A percentile compares a stretch with the other conserved stretches of the same genome.
These are phyloP conservation scores for Drosophila austrosaltans DNA, from an alignment of 2,888 invertebrate genomes.

Conservation along the genomic window DNA sequence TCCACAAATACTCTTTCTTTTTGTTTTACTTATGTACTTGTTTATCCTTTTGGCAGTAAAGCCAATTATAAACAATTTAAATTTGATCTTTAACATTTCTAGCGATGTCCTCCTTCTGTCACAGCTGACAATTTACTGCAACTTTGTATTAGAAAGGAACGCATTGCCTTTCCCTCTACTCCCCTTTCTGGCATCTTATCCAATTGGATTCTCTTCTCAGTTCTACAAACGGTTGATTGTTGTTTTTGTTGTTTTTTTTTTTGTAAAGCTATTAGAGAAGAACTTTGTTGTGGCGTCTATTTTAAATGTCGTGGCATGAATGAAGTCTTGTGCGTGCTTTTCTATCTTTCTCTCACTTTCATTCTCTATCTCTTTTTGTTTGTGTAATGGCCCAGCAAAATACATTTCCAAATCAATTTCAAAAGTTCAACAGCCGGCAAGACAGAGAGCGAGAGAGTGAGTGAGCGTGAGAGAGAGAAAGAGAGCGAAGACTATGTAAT, in stretches of 20 bases:
- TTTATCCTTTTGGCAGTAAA: too few species aligned
- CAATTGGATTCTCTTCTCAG: neutral
- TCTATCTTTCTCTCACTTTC: constrained; percentile 6
- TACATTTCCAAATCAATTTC: constrained; percentile 57
- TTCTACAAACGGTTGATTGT: neutral
- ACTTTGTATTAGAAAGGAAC: neutral
- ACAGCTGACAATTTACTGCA: neutral
- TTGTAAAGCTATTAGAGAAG: constrained; percentile 2
- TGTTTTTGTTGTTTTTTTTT: neutral
- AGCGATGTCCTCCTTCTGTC: neutral
- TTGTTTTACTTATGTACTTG: too few species aligned
- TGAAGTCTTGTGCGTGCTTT: constrained; percentile 35
- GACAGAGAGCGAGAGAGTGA: neutral
- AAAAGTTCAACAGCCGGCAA: constrained; percentile 67
- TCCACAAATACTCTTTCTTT: too few species aligned
- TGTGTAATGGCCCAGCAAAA: constrained; percentile 48
- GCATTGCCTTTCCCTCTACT: neutral
- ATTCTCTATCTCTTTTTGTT: constrained; percentile 31
- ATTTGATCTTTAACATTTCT: neutral
- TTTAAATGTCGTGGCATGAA: constrained; percentile 67
- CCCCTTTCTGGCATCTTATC: neutral
- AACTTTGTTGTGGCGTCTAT: constrained; percentile 43
- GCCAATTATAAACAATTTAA: neutral
- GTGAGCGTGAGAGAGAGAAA: neutral
- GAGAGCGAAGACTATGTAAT: neutral